Evolutionary conservation across 2,888 invertebrate genomes (phyloP), one percentile per base, ranked within the genome.

Genomic region (Entomobrya proxima): DNA sequence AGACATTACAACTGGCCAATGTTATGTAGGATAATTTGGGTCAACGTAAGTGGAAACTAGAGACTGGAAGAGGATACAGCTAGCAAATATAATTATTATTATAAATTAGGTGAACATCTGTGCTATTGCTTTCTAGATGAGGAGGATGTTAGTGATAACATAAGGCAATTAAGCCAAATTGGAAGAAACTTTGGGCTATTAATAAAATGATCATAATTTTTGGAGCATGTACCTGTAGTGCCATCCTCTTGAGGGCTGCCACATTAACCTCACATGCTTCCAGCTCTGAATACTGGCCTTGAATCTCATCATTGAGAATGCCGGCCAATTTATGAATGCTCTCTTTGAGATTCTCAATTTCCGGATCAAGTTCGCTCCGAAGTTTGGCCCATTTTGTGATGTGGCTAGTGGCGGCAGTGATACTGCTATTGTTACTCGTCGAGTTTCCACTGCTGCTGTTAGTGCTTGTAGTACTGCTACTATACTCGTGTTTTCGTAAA

Each of bases 211-310:
- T 2, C 9, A 18, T 47, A 4, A 21, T 37, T 21, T 40, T 44
- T 44, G n/a, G 21, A 61, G 15, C 9, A 44, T 64, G 77, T 89
- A 92, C 92, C 90, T 91, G 90, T 24, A 92, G 72, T 18, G 84
- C 90, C 77, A 92, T 88, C 72, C 91, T 90, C 83, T 92, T 91
- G 40, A 92, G 88, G 27, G 90, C 90, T 44, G 91, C 90, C 9
- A 92, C 90, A 32, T 92, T 90, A 79, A 91, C 91, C 88, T 92
- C 92, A 80, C 92, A 89, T 32, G 91, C 91, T 87, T 92, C 91
- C 86, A 93, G 89, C 86, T 92, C 92, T 7, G 91, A 89, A 90
- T 92, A 92, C 86, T 92, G 92, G 47, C 92, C 92, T 84, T 92
- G 92, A 88, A 92, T 92, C 90, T 93, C 92, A 89, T 92, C 92